Evolutionary conservation across 1,140 invertebrate genomes (phyloP).

Genomic region (Drosophila sproati): DNA sequence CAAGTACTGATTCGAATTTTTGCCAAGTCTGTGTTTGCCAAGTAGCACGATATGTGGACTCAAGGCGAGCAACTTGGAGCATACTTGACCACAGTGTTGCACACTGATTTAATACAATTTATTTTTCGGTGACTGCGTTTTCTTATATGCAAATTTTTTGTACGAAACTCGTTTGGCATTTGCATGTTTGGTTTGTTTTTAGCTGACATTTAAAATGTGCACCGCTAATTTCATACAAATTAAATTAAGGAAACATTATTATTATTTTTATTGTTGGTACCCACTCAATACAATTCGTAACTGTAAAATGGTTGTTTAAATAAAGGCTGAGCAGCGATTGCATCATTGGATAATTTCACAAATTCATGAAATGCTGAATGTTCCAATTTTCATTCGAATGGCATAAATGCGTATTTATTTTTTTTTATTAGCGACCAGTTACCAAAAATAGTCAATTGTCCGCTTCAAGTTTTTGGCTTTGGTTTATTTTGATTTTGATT

Average conservation of each 20-base stretch:
- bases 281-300: constrained; percentile 21
- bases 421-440: constrained; percentile 76
- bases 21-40: constrained; percentile 27
- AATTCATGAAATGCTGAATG: constrained; percentile 67
- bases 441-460: constrained; percentile 77
- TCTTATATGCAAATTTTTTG: constrained; percentile 40
- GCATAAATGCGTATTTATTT: constrained; percentile 43
- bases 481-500: constrained; percentile 82
- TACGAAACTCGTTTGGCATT: constrained; percentile 25
- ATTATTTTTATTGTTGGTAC: constrained; percentile 8
- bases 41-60: constrained; percentile 48
- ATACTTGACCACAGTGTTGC: constrained; percentile 14
- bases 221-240: constrained; percentile 4
- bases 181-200: constrained; percentile 15
- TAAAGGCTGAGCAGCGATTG: constrained; percentile 38
- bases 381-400: constrained; percentile 48
- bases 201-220: constrained; percentile 43
- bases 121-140: constrained; percentile 39
- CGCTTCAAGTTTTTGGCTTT: constrained; percentile 58
- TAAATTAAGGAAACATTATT: constrained; percentile 2
- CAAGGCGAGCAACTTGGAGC: constrained; percentile 44
- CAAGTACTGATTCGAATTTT: constrained; percentile 19
- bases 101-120: constrained; percentile 50
- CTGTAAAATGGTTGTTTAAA: constrained; percentile 17
- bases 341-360: constrained; percentile 74